phyloP scores from a whole-genome alignment of 2,113 vertebrate species.

The Morone chrysops region DNA sequence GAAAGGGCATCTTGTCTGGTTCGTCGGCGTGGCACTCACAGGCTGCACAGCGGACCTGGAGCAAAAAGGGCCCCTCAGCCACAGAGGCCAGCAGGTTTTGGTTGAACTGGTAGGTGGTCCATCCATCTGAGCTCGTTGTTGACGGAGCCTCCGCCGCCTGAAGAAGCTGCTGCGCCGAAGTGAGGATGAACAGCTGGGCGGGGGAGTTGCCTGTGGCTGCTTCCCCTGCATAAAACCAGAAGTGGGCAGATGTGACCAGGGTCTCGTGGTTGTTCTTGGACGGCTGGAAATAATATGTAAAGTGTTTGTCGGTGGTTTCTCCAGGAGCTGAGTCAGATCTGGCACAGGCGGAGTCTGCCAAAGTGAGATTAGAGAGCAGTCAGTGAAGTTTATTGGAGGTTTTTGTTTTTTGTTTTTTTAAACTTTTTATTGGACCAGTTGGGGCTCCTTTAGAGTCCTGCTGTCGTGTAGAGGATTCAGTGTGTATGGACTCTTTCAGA shows the following conservation, averaged over 20 bases:
- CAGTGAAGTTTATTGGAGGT: neutral
- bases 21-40: slow-evolving; percentile 80
- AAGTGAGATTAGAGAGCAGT: neutral
- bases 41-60: slow-evolving; percentile 86
- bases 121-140: slow-evolving; percentile 76
- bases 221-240: slow-evolving; percentile 90
- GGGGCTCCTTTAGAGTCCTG: neutral
- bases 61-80: slow-evolving; percentile 77
- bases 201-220: slow-evolving; percentile 23
- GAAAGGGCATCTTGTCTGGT: slow-evolving; percentile 88
- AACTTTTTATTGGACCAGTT: neutral
- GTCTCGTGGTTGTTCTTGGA: slow-evolving; percentile 81
- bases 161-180: slow-evolving; percentile 55
- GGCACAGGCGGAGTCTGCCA: slow-evolving; percentile 79
- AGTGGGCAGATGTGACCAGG: slow-evolving; percentile 85
- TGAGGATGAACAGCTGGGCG: slow-evolving; percentile 66
- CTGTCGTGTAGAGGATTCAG: neutral
- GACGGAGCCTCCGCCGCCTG: slow-evolving; percentile 54
- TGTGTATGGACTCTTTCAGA: neutral
- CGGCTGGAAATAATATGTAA: slow-evolving; percentile 90
- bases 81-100: slow-evolving; percentile 68
- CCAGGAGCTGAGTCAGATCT: slow-evolving; percentile 11
- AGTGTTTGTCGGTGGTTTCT: slow-evolving; percentile 66
- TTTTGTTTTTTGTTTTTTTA: neutral
- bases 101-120: slow-evolving; percentile 84